Evolutionary conservation across 2,797 vertebrate genomes (phyloP).

Genomic region (Notolepis coatsorum): DNA sequence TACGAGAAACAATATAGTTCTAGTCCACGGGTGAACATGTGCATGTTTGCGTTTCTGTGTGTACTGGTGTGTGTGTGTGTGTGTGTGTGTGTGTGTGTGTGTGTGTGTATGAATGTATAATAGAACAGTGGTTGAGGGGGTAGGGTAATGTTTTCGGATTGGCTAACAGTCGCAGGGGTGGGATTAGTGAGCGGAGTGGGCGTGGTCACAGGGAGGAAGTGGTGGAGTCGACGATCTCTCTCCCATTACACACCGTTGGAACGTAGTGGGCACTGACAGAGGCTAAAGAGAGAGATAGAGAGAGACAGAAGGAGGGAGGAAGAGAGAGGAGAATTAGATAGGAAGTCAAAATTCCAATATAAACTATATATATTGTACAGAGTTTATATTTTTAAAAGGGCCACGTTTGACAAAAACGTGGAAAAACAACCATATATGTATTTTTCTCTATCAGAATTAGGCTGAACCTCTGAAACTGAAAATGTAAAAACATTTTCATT

Average conservation of each 20-base stretch:
- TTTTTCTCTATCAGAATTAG: too few species aligned
- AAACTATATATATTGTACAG: too few species aligned
- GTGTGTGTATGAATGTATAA: conserved; percentile 11
- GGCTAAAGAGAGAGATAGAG: conserved; percentile 78
- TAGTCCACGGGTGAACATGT: conserved; percentile 78
- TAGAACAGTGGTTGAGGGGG: conserved; percentile 65
- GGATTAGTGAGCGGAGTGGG: conserved; percentile 62
- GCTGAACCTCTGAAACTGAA: too few species aligned
- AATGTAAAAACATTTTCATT: too few species aligned
- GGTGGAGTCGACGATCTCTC: conserved; percentile 98
- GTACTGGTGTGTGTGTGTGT: conserved; percentile 16
- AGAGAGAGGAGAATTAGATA: conserved; percentile 40
- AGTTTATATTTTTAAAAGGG: too few species aligned
- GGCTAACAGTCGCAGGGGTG: conserved; percentile 92
- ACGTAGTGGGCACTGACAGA: conserved; percentile 91
- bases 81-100: conserved; percentile 36
- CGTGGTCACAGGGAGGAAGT: conserved; percentile 96
- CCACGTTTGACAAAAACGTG: too few species aligned
- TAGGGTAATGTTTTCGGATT: conserved; percentile 82
- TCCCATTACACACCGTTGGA: conserved; percentile 95
- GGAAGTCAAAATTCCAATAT: conserved; percentile 6
- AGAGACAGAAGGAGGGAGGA: conserved; percentile 14
- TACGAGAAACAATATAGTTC: conserved; percentile 83
- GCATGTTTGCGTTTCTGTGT: conserved; percentile 17
- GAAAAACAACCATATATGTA: too few species aligned